These are phyloP conservation scores for Oreochromis niloticus DNA, from an alignment of 2,113 vertebrate genomes.

Conservation along the genomic window DNA sequence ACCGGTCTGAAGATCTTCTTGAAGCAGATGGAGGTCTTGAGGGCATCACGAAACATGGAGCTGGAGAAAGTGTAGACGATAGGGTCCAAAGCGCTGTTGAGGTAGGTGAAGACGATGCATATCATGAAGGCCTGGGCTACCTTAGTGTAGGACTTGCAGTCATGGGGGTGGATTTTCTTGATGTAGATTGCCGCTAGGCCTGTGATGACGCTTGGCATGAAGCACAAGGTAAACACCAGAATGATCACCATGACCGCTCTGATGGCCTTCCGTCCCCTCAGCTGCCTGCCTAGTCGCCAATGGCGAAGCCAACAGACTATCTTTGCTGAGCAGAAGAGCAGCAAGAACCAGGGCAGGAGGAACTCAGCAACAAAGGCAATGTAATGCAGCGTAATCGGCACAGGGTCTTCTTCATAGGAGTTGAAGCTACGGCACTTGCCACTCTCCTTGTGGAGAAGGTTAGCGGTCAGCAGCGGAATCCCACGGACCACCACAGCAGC, in stretches of 20 bases:
- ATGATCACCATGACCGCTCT: constrained; percentile 27
- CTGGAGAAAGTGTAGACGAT: constrained; percentile 61
- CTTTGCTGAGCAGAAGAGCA: constrained; percentile 46
- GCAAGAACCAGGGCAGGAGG: constrained; percentile 39
- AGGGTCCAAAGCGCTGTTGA: constrained; percentile 64
- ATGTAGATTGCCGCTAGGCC: constrained; percentile 11
- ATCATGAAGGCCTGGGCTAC: constrained; percentile 27
- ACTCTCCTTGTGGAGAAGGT: background rate
- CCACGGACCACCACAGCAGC: constrained; percentile 21
- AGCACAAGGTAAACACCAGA: constrained; percentile 58
- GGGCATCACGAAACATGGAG: constrained; percentile 26
- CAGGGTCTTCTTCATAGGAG: background rate
- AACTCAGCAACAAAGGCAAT: constrained; percentile 35
- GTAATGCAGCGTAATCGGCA: constrained; percentile 20
- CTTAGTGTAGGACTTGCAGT: background rate
- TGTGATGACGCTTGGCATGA: constrained; percentile 52
- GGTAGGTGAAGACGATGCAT: constrained; percentile 51
- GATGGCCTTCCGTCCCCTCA: constrained; percentile 29
- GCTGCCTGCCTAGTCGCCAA: background rate
- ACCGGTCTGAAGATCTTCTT: background rate
- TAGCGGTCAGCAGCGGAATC: constrained; percentile 39
- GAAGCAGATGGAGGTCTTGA: constrained; percentile 23
- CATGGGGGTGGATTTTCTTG: rapidly evolving
- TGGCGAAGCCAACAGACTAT: constrained; percentile 20
- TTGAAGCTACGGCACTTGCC: constrained; percentile 53